These are phyloP conservation scores for Orycteropus afer DNA, from an alignment of 2,113 vertebrate genomes.

Conservation along the genomic window DNA sequence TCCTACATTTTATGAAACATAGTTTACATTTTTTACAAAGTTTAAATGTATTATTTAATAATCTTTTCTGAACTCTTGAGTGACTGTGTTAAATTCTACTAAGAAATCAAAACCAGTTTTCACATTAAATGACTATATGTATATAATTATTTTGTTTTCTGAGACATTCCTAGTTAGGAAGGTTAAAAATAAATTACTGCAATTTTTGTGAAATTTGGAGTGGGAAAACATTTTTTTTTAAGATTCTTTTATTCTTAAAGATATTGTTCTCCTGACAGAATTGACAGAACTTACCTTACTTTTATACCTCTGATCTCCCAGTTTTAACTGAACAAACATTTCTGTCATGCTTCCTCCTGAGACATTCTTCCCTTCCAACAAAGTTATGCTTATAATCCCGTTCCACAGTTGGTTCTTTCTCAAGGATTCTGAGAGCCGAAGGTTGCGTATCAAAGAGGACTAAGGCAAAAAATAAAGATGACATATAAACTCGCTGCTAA, in stretches of 20 bases:
- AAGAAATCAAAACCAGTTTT: background rate
- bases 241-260: background rate
- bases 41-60: slow-evolving; percentile 8
- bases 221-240: background rate
- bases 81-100: background rate
- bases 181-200: background rate
- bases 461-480: slow-evolving; percentile 72
- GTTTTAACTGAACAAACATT: slow-evolving; percentile 93
- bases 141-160: background rate
- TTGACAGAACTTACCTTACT: slow-evolving; percentile 92
- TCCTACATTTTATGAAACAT: background rate
- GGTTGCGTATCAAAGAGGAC: slow-evolving; percentile 82
- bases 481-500: background rate
- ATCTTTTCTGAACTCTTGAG: background rate
- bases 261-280: background rate
- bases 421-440: slow-evolving; percentile 87
- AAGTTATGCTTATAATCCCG: slow-evolving; percentile 90
- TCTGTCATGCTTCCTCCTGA: slow-evolving; percentile 88
- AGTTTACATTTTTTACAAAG: slow-evolving; percentile 24
- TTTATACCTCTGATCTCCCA: slow-evolving; percentile 95
- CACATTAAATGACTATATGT: background rate
- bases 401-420: slow-evolving; percentile 94
- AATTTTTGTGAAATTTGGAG: background rate
- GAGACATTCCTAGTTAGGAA: background rate
- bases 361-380: slow-evolving; percentile 94